Evolutionary conservation across 1,140 invertebrate species (phyloP).

Genomic region (Temnothorax longispinosus): DNA sequence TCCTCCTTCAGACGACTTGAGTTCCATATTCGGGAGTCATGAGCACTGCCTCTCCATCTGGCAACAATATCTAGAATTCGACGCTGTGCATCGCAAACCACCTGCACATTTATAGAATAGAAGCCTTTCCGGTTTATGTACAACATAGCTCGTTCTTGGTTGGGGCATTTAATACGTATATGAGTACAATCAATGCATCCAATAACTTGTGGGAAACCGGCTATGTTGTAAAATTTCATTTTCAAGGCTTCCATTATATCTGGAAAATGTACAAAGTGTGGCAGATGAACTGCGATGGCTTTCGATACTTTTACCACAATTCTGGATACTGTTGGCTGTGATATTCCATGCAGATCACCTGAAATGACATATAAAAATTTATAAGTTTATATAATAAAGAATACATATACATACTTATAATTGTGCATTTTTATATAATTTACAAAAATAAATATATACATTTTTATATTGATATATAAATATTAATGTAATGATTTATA

Average conservation of each 20-base stretch:
- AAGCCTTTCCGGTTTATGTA: neutral
- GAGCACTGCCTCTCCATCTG: neutral
- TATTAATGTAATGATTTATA: too few relatives aligned
- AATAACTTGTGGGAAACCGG: neutral
- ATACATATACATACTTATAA: too few relatives aligned
- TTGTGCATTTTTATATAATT: too few relatives aligned
- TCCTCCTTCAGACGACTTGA: neutral
- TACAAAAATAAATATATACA: too few relatives aligned
- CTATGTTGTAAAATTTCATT: neutral
- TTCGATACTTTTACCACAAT: neutral
- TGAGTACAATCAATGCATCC: slow-evolving; percentile 2
- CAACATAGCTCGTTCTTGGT: neutral
- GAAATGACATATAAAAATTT: too few relatives aligned
- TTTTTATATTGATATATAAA: neutral
- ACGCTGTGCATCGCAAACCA: neutral
- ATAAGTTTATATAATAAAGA: too few relatives aligned
- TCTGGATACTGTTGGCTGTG: neutral
- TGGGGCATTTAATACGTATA: neutral
- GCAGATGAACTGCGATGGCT: too few relatives aligned
- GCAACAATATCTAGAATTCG: slow-evolving; percentile 1
- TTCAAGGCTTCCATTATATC: neutral
- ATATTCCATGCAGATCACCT: neutral
- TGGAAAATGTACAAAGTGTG: neutral
- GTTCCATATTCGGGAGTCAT: neutral
- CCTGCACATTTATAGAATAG: neutral